Base-by-base conservation (phyloP, 2,888 invertebrate genomes). In the Bembecia ichneumoniformis region DNA sequence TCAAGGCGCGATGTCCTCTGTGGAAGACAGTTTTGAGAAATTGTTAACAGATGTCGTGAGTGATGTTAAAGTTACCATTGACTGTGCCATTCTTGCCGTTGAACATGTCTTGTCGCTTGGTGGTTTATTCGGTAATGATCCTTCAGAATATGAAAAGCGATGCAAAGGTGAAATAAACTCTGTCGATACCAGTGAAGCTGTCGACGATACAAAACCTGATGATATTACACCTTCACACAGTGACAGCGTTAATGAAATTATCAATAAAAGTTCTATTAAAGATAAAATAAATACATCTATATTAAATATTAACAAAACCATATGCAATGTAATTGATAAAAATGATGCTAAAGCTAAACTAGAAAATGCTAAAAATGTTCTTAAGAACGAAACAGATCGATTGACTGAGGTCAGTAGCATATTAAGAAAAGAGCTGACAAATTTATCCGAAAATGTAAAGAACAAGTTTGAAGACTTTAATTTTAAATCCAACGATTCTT, bases 31-130 rank as follows among this genome's bases (percentile, higher is more conserved):
- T 59, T 72, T 82, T 55, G 75, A 71, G 46, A 78, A 71, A 58
- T 59, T 83, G 50, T 48, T 83, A n/a, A 69, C 58, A 52, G 75
- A 80, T 51, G 80, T 82, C 34, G 73, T 74, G 9, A 60, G 64
- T 35, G 83, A 83, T 55, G 68, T 82, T n/a, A 71, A 67, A 54
- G 74, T 74, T 20, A 77, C 78, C 1, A 68, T 81, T 28, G 77
- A 80, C 43, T 82, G 83, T 53, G 78, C 83, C 3, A 64, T 83
- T 53, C 61, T 76, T 36, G 77, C 81, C 0, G 71, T 83, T 34
- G 77, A 79, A 61, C 63, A 75, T 56, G 74, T 69, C n/a, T 53
- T 79, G 35, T 56, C 62, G 3, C 52, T 65, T 5, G 62, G 62
- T 46, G 63, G 66, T 1, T 45, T 64, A 35, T 59, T 60, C 14